phyloP scores from a whole-genome alignment of 2,888 invertebrate genomes.

The Spisula solida region DNA sequence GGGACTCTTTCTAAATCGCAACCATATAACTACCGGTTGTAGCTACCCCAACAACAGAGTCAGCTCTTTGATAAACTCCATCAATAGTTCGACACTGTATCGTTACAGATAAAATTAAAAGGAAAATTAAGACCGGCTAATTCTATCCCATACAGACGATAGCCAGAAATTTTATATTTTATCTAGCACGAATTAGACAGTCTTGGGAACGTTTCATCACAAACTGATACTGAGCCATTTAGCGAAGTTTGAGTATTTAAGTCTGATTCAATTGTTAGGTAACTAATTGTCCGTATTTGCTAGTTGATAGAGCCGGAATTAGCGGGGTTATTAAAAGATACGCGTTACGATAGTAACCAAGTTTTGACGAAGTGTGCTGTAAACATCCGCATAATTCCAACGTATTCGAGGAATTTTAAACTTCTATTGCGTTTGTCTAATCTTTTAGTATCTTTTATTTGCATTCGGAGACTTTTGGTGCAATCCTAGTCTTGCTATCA shows the following conservation, averaged over 20 bases:
- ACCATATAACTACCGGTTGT: no score
- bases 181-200: neutral
- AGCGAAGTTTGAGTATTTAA: neutral
- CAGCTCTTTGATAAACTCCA: neutral
- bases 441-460: conserved; percentile 9
- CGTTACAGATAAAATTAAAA: neutral
- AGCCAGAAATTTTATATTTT: neutral
- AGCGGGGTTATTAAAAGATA: conserved; percentile 49
- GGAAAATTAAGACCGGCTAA: conserved; percentile 10
- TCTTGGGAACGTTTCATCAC: neutral
- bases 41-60: neutral
- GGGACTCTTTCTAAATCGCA: no score
- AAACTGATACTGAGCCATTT: neutral
- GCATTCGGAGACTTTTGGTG: neutral
- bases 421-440: neutral
- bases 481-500: neutral
- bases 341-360: conserved; percentile 35
- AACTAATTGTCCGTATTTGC: neutral
- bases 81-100: neutral
- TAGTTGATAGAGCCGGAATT: conserved; percentile 27
- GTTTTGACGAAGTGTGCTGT: neutral
- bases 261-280: neutral
- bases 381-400: neutral
- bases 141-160: neutral
- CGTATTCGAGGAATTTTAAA: neutral